These are phyloP conservation scores for Peromyscus californicus DNA, from an alignment of 2,113 vertebrate genomes.

Conservation along the genomic window DNA sequence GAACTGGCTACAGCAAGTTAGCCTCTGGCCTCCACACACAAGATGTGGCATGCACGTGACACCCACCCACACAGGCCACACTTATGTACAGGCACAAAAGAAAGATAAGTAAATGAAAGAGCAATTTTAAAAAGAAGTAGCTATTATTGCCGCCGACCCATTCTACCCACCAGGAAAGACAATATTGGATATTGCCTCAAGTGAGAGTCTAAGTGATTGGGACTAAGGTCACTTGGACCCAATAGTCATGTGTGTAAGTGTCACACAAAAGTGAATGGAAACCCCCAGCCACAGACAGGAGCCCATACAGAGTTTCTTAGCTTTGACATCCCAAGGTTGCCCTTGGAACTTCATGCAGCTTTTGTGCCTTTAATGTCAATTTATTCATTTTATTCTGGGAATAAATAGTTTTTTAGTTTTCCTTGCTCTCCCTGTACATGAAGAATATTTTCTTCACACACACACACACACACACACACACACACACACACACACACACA, in stretches of 20 bases:
- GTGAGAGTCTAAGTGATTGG: background rate
- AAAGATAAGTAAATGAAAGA: background rate
- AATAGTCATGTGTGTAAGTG: background rate
- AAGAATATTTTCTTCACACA: background rate
- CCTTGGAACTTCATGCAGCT: background rate
- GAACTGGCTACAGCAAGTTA: background rate
- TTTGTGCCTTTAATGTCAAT: background rate
- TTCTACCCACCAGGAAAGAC: background rate
- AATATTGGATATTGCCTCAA: background rate
- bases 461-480: background rate
- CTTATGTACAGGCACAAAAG: background rate
- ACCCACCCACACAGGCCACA: background rate
- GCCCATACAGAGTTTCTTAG: background rate
- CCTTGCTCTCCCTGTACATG: background rate
- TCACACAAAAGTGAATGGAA: background rate
- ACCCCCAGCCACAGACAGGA: background rate
- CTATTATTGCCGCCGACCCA: background rate
- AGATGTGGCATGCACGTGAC: background rate
- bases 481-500: background rate
- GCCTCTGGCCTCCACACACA: background rate
- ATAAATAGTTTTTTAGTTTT: background rate
- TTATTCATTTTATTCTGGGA: background rate
- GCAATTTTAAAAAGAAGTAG: background rate
- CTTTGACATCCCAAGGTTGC: background rate
- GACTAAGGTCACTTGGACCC: background rate